Evolutionary conservation across 2,888 invertebrate species (phyloP), one percentile per base, ranked within the genome.

Genomic region (Stenichneumon culpator): DNA sequence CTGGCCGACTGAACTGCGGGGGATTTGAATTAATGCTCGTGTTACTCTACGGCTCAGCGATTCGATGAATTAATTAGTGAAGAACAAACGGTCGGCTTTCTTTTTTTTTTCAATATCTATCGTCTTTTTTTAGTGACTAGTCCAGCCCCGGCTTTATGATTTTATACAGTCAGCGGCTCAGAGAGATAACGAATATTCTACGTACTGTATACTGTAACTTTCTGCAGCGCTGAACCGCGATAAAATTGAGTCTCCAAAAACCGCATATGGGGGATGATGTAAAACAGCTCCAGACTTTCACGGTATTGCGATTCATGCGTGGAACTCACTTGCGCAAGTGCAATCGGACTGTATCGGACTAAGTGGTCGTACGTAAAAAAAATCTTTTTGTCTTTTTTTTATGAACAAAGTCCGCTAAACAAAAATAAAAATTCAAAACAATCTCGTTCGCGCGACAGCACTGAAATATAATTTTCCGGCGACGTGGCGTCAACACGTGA

Each of bases 21-120:
- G 39, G 63, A 79, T 83, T 83, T 65, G 63, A 74, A 83, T 83
- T 68, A 79, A 83, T 79, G 22, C 52, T 83, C 73, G 54, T 63
- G 82, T 74, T 54, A 70, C 47, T 79, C 57, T 54, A 65, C 65
- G 79, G 69, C 69, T 69, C 63, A 63, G 32, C 68, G 68, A 69
- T 73, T 74, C 19, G 65, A 83, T 74, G 47, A 74, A 83, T 79
- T 83, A 83, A 83, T 83, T 83, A 73, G 39, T 52, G 44, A 60
- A 69, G 67, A 68, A 47, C 79, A 67, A 69, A 72, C 79, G 79
- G 54, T 25, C 19, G 50, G 50, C 19, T 57, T 11, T 19, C n/a
- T 75, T 25, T 73, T 70, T 44, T 57, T 67, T 47, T 63, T 63
- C 14, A 16, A 22, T 50, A 25, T 16, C 44, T 47, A 16, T 47